phyloP scores from a whole-genome alignment of 37 sponge, comb jelly and placozoan species.

The Haliclona indistincta region DNA sequence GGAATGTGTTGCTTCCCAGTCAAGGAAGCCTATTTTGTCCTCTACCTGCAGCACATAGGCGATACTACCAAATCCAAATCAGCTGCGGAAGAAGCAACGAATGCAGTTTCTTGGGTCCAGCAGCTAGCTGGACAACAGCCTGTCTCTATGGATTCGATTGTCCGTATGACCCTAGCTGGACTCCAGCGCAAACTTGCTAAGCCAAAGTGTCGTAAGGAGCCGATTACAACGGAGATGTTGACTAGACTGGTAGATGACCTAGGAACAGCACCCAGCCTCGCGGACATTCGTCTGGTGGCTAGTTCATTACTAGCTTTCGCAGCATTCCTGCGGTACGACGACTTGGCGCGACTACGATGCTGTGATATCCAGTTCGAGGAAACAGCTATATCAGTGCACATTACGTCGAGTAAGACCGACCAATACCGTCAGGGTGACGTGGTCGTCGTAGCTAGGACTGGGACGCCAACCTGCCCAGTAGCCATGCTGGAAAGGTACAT shows the following conservation, averaged over 20 bases:
- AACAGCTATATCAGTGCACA: background rate
- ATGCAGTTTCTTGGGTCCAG: conserved; percentile 30
- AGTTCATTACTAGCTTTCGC: conserved; percentile 2
- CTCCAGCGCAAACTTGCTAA: background rate
- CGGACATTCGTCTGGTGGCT: background rate
- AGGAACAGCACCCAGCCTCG: background rate
- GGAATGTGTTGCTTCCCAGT: conserved; percentile 4
- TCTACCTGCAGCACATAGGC: conserved; percentile 7
- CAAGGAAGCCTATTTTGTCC: background rate
- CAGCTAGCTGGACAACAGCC: conserved; percentile 3
- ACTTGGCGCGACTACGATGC: background rate
- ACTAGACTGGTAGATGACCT: background rate
- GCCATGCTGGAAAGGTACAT: no score
- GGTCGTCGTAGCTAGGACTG: background rate
- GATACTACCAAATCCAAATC: background rate
- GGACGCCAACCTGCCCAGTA: conserved; percentile 1
- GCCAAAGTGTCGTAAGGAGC: background rate
- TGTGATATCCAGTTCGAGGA: background rate
- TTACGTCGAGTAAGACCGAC: no score
- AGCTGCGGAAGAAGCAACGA: conserved; percentile 12
- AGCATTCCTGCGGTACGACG: conserved; percentile 9
- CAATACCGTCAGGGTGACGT: no score
- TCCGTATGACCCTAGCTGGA: background rate
- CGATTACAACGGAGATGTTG: background rate
- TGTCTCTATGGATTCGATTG: background rate